phyloP scores from a whole-genome alignment of 2,113 vertebrate species.

The Eupsittula cactorum region DNA sequence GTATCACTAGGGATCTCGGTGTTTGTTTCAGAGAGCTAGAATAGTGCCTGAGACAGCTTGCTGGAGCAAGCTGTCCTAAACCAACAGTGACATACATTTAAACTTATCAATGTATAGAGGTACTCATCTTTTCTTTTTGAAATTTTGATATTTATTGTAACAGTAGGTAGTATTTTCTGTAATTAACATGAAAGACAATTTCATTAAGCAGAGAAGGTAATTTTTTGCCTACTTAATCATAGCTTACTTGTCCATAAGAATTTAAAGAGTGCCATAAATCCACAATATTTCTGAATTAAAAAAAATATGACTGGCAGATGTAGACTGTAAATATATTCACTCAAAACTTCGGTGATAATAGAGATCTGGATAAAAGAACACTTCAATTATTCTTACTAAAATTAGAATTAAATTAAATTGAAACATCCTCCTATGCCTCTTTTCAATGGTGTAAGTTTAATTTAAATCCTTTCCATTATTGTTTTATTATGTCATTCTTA shows the following conservation, averaged over 20 bases:
- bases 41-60: background rate
- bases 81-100: background rate
- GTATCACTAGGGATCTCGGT: background rate
- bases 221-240: background rate
- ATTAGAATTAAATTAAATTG: slow-evolving; percentile 11
- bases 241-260: background rate
- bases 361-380: background rate
- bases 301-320: background rate
- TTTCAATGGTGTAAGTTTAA: background rate
- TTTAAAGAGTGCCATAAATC: background rate
- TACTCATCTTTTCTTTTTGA: background rate
- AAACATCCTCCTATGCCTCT: background rate
- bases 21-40: background rate
- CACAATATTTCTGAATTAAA: background rate
- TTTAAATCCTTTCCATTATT: background rate
- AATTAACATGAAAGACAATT: background rate
- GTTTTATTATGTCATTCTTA: background rate
- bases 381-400: background rate
- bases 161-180: background rate
- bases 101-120: background rate
- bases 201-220: background rate
- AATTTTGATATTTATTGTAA: background rate
- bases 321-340: background rate
- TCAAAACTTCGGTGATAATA: background rate
- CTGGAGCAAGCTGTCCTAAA: background rate